Percentiles rank a stretch among this genome's conserved stretches.
phyloP scores from a whole-genome alignment of 2,797 vertebrate species.

The Mus caroli region DNA sequence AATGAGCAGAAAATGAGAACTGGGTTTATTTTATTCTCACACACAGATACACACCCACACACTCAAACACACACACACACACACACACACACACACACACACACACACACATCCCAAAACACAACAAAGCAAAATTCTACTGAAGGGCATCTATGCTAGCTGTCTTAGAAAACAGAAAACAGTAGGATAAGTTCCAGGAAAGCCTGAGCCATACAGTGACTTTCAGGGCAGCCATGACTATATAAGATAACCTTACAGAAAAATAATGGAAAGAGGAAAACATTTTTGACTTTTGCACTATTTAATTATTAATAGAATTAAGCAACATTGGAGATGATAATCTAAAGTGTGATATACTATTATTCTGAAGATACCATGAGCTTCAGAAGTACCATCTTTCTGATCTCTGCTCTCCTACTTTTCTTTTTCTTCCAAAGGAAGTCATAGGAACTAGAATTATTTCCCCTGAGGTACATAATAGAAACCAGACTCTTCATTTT shows the following conservation, averaged over 20 bases:
- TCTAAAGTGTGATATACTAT: not conserved
- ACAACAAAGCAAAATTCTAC: not conserved
- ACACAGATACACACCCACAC: not conserved
- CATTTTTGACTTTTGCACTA: slow-evolving; percentile 18
- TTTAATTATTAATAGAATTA: slow-evolving; percentile 27
- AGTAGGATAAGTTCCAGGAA: not conserved
- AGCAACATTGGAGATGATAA: not conserved
- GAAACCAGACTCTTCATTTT: not conserved
- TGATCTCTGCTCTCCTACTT: not conserved
- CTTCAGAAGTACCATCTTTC: not conserved
- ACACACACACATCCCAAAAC: not conserved
- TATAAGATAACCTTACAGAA: not conserved
- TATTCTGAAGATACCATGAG: not conserved
- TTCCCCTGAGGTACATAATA: not conserved
- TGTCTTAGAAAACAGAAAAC: not conserved
- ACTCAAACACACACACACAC: too few relatives aligned
- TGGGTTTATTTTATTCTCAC: not conserved
- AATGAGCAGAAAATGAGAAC: not conserved
- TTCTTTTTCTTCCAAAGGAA: not conserved
- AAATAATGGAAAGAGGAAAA: not conserved
- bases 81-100: too few relatives aligned
- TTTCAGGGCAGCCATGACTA: not conserved
- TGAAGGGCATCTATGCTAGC: not conserved
- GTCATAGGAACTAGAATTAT: not conserved
- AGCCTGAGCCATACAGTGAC: not conserved